Evolutionary conservation across 2,888 invertebrate genomes (phyloP), one percentile per base, ranked within the genome.

Genomic region (Drosophila rubida): DNA sequence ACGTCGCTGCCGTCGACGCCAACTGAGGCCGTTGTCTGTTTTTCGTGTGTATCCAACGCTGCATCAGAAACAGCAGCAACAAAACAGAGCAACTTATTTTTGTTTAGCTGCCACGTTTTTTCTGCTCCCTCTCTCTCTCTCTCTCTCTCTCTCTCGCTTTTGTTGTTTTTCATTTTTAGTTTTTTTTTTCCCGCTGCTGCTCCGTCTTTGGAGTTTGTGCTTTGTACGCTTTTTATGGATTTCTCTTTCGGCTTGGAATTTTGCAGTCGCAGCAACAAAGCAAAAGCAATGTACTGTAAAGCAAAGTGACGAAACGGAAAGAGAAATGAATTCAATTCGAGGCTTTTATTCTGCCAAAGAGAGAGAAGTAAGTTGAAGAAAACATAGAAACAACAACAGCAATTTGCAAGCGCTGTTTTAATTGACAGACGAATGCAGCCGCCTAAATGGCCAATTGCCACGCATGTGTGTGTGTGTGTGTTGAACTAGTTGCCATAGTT

Each of bases 101-200:
- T 83, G 84, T 80, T 79, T 75, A 75, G 78, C 75, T 69, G 81
- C 80, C 78, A 75, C 80, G 80, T 79, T 77, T 79, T 78, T 80
- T 73, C 6, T 35, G 27, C 59, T 57, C 44, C 68, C 58, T 53
- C 58, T 30, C 30, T 23, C 23, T 5, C 23, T 23, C 23, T 23
- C 25, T 7, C 25, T 19, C 19, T 19, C 19, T 19, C 58, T 55
- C 44, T 71, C 58, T 57, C 55, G 4, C 32, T 55, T 69, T 72
- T 69, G 72, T 73, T 73, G 57, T 58, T 60, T 61, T 78, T 69
- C 55, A 30, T 69, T 63, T 58, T 58, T 59, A 22, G 27, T 46
- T 64, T 58, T 45, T 67, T 65, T 51, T 61, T 41, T 58, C 55
- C 8, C 9, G 27, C 9, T 63, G 59, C 59, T 46, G 37, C 53